Evolutionary conservation across 2,888 invertebrate species (phyloP), one percentile per base, ranked within the genome.

Genomic region (Halocaridina rubra): DNA sequence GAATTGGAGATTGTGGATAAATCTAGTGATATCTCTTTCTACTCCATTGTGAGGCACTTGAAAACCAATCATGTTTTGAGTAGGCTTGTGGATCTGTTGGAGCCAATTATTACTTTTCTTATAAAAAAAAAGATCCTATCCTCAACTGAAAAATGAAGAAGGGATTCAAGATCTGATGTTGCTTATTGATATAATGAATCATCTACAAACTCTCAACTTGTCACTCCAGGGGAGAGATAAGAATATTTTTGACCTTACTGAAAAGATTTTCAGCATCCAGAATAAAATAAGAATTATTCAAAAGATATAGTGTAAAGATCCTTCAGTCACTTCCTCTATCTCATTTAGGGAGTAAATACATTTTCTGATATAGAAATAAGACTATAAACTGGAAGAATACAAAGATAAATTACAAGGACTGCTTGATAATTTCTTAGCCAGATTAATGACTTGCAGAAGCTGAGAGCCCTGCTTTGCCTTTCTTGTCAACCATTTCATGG

Each of bases 161-260:
- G 13, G 29, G 71, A 71, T 71, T 2, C 71, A 71, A 30, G 71
- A 4, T 71, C 29, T 30, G 71, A 27, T 71, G 71, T 71, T 30
- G 8, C 30, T 71, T 71, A 4, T 16, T 71, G 71, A 71, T 27
- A 71, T 30, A n/a, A 71, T 71, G 30, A 27, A 71, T 13, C 71
- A 30, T 71, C 71, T 32, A 30, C 71, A 71, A 30, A 71, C 71
- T 30, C 32, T 71, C 71, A 71, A 71, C 71, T 71, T 71, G 71
- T 8, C 71, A 71, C 71, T 71, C 1, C 71, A 7, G 5, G 71
- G 71, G 71, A 71, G 32, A n/a, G n/a, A 71, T 71, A 71, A 71
- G 71, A 71, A 30, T 71, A 1, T 71, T 71, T 71, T 32, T 71
- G 29, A 71, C 32, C 71, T 71, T 30, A n/a, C n/a, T n/a, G n/a